Evolutionary conservation across 2,113 vertebrate species (phyloP).

Genomic region (Macquaria ambigua): DNA sequence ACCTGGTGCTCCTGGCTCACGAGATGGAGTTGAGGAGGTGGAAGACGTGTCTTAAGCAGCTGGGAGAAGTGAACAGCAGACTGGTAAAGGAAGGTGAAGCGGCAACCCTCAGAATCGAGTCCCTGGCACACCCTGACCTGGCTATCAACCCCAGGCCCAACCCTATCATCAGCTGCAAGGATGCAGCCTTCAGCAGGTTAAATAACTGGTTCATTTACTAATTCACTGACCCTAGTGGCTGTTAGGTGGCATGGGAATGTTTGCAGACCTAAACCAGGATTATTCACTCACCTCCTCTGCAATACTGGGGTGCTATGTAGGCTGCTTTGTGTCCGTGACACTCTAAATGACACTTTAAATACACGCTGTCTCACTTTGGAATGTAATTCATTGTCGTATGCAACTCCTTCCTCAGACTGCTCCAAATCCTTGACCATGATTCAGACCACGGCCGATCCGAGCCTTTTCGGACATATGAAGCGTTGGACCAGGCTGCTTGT

Average conservation of each 20-base stretch:
- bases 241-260: not conserved
- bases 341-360: conserved; percentile 4
- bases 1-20: conserved; percentile 89
- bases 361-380: not conserved
- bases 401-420: conserved; percentile 82
- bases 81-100: conserved; percentile 76
- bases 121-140: conserved; percentile 81
- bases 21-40: conserved; percentile 88
- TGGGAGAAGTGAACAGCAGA: conserved; percentile 81
- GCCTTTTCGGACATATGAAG: conserved; percentile 89
- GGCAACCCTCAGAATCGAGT: conserved; percentile 77
- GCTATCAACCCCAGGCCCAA: conserved; percentile 76
- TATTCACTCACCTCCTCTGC: not conserved
- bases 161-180: conserved; percentile 84
- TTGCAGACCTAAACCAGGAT: not conserved
- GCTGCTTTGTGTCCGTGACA: not conserved
- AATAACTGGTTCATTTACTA: not conserved
- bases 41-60: conserved; percentile 74
- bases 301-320: not conserved
- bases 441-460: conserved; percentile 81
- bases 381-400: conserved; percentile 6
- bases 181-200: conserved; percentile 87
- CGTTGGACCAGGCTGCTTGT: conserved; percentile 84
- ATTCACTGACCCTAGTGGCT: not conserved
- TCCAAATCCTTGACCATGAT: conserved; percentile 86